Evolutionary conservation across 2,888 invertebrate species (phyloP).

Genomic region (Steinernema scapterisci): DNA sequence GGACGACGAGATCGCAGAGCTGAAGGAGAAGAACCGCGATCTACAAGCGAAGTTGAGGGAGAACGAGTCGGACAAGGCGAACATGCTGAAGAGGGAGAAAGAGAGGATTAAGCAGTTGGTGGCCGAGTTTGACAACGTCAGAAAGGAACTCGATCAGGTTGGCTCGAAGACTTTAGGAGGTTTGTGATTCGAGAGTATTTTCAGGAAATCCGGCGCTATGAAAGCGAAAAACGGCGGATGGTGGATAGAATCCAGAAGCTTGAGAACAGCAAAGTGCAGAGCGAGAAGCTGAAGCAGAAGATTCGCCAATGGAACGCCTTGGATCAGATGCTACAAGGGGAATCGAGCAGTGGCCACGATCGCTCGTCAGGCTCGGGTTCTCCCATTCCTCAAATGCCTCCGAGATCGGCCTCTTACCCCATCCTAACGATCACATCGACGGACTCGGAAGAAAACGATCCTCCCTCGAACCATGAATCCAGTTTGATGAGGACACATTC

Average conservation of each 20-base stretch:
- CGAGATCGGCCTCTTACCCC: constrained; percentile 13
- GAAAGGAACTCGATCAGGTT: constrained; percentile 57
- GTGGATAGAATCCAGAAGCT: constrained; percentile 54
- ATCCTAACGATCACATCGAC: constrained; percentile 25
- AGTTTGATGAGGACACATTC: constrained; percentile 4
- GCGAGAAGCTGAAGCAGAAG: constrained; percentile 41
- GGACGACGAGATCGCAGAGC: constrained; percentile 1
- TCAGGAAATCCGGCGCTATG: constrained; percentile 54
- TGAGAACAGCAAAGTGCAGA: constrained; percentile 53
- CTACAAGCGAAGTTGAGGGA: constrained; percentile 33
- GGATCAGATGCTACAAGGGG: constrained; percentile 20
- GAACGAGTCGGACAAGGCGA: constrained; percentile 6
- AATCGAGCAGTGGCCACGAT: not conserved
- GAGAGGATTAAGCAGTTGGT: constrained; percentile 46
- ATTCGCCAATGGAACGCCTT: constrained; percentile 28
- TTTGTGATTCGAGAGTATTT: not conserved
- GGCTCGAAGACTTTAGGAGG: not conserved
- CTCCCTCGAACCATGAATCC: not conserved
- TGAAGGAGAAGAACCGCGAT: constrained; percentile 31
- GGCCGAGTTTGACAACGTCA: constrained; percentile 60
- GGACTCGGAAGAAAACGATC: constrained; percentile 23
- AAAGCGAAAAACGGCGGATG: constrained; percentile 55
- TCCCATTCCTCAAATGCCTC: not conserved
- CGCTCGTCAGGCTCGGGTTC: not conserved
- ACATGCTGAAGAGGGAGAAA: not conserved